Percentiles rank a stretch among this genome's conserved stretches.
Evolutionary conservation across 2,888 invertebrate genomes (phyloP).

Genomic region (Athetis lepigone): DNA sequence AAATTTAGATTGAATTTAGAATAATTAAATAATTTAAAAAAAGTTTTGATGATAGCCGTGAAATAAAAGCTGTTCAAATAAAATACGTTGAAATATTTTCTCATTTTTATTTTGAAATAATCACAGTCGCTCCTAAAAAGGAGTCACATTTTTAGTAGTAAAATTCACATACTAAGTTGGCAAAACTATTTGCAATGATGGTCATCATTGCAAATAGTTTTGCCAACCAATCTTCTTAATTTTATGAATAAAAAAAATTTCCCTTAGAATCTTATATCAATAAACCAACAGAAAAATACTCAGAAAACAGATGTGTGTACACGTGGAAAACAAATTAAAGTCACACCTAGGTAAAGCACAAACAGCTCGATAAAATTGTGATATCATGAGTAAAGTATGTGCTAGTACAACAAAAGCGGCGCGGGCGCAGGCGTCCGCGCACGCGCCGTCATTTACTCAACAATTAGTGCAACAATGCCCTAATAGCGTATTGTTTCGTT

Average conservation of each 20-base stretch:
- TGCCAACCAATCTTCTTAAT: too few relatives aligned
- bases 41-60: too few relatives aligned
- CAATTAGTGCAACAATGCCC: constrained; percentile 60
- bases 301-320: constrained; percentile 29
- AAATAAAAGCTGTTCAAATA: too few relatives aligned
- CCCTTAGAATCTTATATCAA: neutral
- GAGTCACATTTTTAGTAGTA: too few relatives aligned
- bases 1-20: too few relatives aligned
- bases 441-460: constrained; percentile 67
- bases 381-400: constrained; percentile 70
- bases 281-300: constrained; percentile 4
- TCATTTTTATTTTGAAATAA: too few relatives aligned
- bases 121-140: too few relatives aligned
- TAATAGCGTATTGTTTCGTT: constrained; percentile 60
- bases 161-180: too few relatives aligned
- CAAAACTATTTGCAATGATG: too few relatives aligned
- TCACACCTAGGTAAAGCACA: constrained; percentile 57
- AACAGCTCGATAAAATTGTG: constrained; percentile 67
- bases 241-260: neutral
- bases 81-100: neutral
- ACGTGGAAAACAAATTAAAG: constrained; percentile 38
- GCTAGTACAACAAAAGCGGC: constrained; percentile 53
- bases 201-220: too few relatives aligned
- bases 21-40: neutral
- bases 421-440: constrained; percentile 56